These are phyloP conservation scores for Actinopyga echinites DNA, from an alignment of 53 echinoderm and acorn worm genomes.

Conservation along the genomic window DNA sequence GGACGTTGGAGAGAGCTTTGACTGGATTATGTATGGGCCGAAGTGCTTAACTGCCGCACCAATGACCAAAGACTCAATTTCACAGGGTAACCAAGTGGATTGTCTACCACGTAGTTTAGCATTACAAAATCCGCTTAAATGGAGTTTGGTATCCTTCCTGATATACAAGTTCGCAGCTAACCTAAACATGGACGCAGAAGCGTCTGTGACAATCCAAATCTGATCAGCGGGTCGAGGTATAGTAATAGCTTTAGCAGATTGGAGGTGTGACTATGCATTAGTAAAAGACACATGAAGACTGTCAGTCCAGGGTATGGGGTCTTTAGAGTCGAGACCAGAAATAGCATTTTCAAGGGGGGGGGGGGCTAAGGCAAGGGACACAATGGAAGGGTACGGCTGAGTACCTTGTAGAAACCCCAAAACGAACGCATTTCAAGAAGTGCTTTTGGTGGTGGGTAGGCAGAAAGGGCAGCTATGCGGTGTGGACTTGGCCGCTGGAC, in stretches of 20 bases:
- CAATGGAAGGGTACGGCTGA: slow-evolving; percentile 30
- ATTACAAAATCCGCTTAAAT: background rate
- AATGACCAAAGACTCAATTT: slow-evolving; percentile 58
- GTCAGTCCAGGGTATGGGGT: slow-evolving; percentile 43
- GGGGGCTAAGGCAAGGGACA: slow-evolving; percentile 45
- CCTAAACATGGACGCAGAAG: slow-evolving; percentile 1
- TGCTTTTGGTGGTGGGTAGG: slow-evolving; percentile 26
- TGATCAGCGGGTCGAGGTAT: slow-evolving; percentile 47
- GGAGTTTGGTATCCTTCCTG: slow-evolving; percentile 2
- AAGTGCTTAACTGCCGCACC: slow-evolving; percentile 53
- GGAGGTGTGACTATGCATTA: no score
- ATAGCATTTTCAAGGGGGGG: slow-evolving; percentile 39
- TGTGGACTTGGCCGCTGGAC: slow-evolving; percentile 63
- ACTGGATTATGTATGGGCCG: slow-evolving; percentile 42
- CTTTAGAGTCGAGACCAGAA: slow-evolving; percentile 58
- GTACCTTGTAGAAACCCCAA: slow-evolving; percentile 62
- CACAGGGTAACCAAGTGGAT: slow-evolving; percentile 47
- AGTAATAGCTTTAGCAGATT: slow-evolving; percentile 23
- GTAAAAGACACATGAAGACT: slow-evolving; percentile 17
- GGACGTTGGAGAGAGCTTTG: slow-evolving; percentile 22
- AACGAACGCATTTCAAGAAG: slow-evolving; percentile 51
- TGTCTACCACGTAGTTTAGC: slow-evolving; percentile 42
- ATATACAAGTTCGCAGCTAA: background rate
- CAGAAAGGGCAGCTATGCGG: slow-evolving; percentile 51
- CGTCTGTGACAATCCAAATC: slow-evolving; percentile 61